These are phyloP conservation scores for Dufourea novaeangliae DNA, from an alignment of 1,140 invertebrate species.

Conservation along the genomic window DNA sequence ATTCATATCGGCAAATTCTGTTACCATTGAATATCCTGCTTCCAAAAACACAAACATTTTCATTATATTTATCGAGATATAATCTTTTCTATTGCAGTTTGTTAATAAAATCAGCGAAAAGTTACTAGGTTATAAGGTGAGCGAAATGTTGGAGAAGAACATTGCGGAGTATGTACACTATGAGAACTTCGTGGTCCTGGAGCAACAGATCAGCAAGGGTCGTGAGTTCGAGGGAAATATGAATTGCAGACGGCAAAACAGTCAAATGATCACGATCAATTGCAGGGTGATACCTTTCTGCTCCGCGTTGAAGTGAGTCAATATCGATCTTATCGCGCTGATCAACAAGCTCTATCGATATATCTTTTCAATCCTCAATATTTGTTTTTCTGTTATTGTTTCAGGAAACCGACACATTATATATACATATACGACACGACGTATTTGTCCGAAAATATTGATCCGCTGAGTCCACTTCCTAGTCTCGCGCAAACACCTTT, in stretches of 20 bases:
- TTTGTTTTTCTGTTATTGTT: slow-evolving; percentile 37
- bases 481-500: slow-evolving; percentile 9
- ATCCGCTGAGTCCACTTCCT: slow-evolving; percentile 62
- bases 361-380: neutral
- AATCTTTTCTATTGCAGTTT: slow-evolving; percentile 85
- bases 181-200: slow-evolving; percentile 84
- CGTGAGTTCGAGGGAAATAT: slow-evolving; percentile 94
- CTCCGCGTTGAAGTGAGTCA: slow-evolving; percentile 41
- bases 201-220: slow-evolving; percentile 87
- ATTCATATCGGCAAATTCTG: too few relatives aligned
- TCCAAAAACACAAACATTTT: too few relatives aligned
- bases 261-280: slow-evolving; percentile 90
- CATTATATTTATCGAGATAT: too few relatives aligned
- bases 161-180: slow-evolving; percentile 84
- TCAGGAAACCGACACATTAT: slow-evolving; percentile 88
- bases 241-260: slow-evolving; percentile 89
- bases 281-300: slow-evolving; percentile 88
- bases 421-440: slow-evolving; percentile 87
- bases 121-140: slow-evolving; percentile 87
- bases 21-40: too few relatives aligned
- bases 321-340: too few relatives aligned
- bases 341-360: neutral
- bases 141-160: slow-evolving; percentile 90
- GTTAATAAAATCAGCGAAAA: slow-evolving; percentile 91
- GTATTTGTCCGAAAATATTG: slow-evolving; percentile 79